Conservation (phyloP, 1,140 invertebrate genomes). For the Achroia grisella region DNA sequence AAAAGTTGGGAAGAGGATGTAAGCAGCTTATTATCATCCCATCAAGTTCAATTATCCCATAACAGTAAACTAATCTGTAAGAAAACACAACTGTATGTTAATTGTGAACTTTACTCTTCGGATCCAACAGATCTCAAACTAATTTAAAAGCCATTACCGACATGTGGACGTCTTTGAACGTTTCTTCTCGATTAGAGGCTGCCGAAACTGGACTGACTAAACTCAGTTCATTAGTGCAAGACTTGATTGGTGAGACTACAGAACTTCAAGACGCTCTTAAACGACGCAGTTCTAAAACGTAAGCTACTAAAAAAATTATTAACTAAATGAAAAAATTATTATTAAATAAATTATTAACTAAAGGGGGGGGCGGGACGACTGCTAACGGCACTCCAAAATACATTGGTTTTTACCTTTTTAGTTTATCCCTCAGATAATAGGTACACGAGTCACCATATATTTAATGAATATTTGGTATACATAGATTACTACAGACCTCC, state of each 20-base stretch:
- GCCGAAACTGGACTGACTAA: slow-evolving; percentile 50
- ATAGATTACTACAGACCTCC: too few species aligned
- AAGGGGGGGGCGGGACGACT: too few species aligned
- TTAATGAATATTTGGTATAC: too few species aligned
- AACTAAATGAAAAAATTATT: too few species aligned
- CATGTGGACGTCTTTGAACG: slow-evolving; percentile 60
- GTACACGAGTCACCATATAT: background rate
- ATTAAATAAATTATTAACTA: too few species aligned
- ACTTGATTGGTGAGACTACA: slow-evolving; percentile 38
- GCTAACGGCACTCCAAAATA: too few species aligned
- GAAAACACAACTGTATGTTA: too few species aligned
- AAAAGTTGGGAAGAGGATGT: too few species aligned
- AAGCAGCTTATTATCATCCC: too few species aligned
- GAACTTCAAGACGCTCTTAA: slow-evolving; percentile 25
- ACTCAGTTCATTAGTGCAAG: slow-evolving; percentile 53
- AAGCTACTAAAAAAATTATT: background rate
- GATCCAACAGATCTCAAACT: slow-evolving; percentile 55
- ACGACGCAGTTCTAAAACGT: slow-evolving; percentile 9
- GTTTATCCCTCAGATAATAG: background rate
- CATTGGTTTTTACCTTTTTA: background rate
- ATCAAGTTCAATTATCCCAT: too few species aligned
- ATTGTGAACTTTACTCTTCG: too few species aligned
- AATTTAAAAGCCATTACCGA: slow-evolving; percentile 58
- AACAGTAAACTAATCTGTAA: too few species aligned
- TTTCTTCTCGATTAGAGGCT: slow-evolving; percentile 52